Base-by-base conservation (phyloP, 2,797 vertebrate genomes). In the Emys orbicularis region DNA sequence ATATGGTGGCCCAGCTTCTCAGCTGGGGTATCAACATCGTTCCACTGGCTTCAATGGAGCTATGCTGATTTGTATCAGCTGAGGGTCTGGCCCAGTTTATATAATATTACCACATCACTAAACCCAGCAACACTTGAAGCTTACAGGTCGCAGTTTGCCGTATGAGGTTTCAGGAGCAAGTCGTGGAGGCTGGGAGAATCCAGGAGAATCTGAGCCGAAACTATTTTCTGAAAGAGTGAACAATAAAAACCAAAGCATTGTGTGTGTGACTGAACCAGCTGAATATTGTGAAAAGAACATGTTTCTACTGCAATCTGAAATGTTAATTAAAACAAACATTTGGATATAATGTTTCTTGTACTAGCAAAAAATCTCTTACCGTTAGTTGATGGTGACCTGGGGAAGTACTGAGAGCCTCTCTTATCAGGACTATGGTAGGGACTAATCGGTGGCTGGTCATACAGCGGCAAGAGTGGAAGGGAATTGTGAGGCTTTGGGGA, bases 101-200 rank as follows among this genome's bases (percentile, higher is more conserved):
- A 1, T 0, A 9, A 56, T 50, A 54, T 4, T 2, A 6, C 3
- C 19, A 61, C 8, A 5, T 1, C 13, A 5, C 4, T 1, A 29
- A 80, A 76, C 8, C 0, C 31, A n/a, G 19, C 8, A 5, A 6
- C 0, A 3, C 5, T 8, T 18, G 49, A 47, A 81, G 99, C 99
- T 98, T 95, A 99, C 99, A 85, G 99, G 99, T 92, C 99, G 98
- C 92, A 99, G 98, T 97, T 99, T 99, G 91, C 99, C 98, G 0
- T 99, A 98, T 1, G 99, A 99, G 82, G 98, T 98, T 72, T 99
- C 99, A 1, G 98, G 98, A 80, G 99, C 98, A 90, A 99, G 98
- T 83, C 99, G 98, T 0, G 97, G 97, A 1, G 98, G 98, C 91
- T 99, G 99, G 15, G 99, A 98, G 97, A 99, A 99, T 56, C 99